These are phyloP conservation scores for Phalera bucephala DNA, from an alignment of 2,888 invertebrate genomes.

Conservation along the genomic window DNA sequence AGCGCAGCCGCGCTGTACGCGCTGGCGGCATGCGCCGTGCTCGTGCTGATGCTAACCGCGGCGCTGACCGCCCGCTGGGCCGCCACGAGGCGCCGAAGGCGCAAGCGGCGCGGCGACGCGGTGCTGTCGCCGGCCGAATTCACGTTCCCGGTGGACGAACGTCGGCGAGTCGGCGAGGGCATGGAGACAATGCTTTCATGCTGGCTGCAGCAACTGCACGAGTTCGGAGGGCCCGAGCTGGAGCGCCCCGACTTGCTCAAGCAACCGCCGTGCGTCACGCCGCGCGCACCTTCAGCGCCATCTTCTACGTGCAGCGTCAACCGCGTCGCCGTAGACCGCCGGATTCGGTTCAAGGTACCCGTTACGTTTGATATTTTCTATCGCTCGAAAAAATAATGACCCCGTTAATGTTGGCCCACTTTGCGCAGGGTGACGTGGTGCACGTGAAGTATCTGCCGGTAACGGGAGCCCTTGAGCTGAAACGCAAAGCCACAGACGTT, in stretches of 20 bases:
- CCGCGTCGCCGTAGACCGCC: slow-evolving; percentile 83
- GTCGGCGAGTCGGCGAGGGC: slow-evolving; percentile 83
- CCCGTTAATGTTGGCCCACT: too few relatives aligned
- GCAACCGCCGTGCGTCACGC: slow-evolving; percentile 81
- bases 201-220: slow-evolving; percentile 92
- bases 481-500: slow-evolving; percentile 90
- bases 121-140: slow-evolving; percentile 45
- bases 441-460: slow-evolving; percentile 91
- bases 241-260: slow-evolving; percentile 93
- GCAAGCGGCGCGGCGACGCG: slow-evolving; percentile 38
- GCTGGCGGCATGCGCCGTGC: slow-evolving; percentile 14
- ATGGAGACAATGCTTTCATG: slow-evolving; percentile 94
- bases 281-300: slow-evolving; percentile 66
- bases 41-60: slow-evolving; percentile 21
- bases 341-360: slow-evolving; percentile 93
- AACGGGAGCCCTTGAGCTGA: slow-evolving; percentile 86
- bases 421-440: slow-evolving; percentile 92
- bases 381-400: too few relatives aligned
- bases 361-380: too few relatives aligned
- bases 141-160: slow-evolving; percentile 55
- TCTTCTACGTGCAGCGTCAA: slow-evolving; percentile 77
- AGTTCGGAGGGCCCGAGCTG: slow-evolving; percentile 91
- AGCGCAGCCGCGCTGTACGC: slow-evolving; percentile 19
- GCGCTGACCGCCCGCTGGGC: slow-evolving; percentile 30
- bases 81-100: slow-evolving; percentile 36